phyloP scores from a whole-genome alignment of 2,888 invertebrate genomes.

The Clivina fossor region DNA sequence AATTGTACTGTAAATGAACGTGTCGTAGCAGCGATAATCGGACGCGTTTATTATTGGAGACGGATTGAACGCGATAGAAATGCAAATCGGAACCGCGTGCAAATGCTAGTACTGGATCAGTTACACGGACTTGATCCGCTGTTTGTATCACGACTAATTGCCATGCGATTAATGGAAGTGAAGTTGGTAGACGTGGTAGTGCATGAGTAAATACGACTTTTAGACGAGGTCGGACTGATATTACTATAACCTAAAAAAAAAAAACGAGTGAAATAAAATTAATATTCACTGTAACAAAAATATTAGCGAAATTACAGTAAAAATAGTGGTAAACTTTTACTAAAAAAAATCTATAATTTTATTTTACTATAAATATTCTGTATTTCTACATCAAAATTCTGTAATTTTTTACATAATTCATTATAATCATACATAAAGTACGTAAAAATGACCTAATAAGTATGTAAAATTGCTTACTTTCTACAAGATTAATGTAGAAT shows the following conservation, averaged over 20 bases:
- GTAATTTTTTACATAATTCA: too few species aligned
- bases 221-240: conserved; percentile 74
- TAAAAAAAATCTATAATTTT: too few species aligned
- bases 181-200: conserved; percentile 69
- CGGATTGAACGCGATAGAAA: conserved; percentile 75
- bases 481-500: too few species aligned
- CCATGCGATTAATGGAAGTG: conserved; percentile 91
- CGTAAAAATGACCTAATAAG: too few species aligned
- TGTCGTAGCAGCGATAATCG: conserved; percentile 66
- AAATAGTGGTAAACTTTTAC: too few species aligned
- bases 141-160: conserved; percentile 84
- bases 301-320: too few species aligned
- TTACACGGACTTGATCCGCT: conserved; percentile 54
- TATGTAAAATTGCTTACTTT: too few species aligned
- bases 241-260: conserved; percentile 66
- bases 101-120: conserved; percentile 78
- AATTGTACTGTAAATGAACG: conserved; percentile 70
- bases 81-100: conserved; percentile 81
- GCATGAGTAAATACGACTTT: conserved; percentile 77
- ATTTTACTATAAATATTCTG: too few species aligned
- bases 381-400: too few species aligned
- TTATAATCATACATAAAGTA: too few species aligned
- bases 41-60: conserved; percentile 57
- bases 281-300: too few species aligned
- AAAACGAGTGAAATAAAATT: too few species aligned